Percentiles rank a stretch among this genome's conserved stretches.
Evolutionary conservation across 2,797 vertebrate species (phyloP).

Genomic region (Thalassophryne amazonica): DNA sequence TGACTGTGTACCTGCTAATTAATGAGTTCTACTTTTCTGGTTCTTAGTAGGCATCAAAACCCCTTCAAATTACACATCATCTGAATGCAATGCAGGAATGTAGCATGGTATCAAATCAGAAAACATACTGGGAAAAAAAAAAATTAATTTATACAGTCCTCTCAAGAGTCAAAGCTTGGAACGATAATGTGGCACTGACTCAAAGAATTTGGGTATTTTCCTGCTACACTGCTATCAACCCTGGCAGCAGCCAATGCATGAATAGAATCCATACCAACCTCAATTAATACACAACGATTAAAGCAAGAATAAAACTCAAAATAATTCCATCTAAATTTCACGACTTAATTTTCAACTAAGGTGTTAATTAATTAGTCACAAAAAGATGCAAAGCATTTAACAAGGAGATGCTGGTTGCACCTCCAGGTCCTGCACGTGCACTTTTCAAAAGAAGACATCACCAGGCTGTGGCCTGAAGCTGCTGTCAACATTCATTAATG

Average conservation of each 20-base stretch:
- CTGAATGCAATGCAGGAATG: not conserved
- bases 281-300: constrained; percentile 42
- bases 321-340: constrained; percentile 43
- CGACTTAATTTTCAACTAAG: constrained; percentile 42
- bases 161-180: constrained; percentile 25
- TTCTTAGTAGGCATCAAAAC: too few relatives aligned
- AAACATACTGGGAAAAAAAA: constrained; percentile 3
- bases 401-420: constrained; percentile 18
- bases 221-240: constrained; percentile 3
- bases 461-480: constrained; percentile 27
- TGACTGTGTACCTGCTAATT: too few relatives aligned
- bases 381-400: constrained; percentile 65
- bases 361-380: constrained; percentile 53
- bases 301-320: constrained; percentile 38
- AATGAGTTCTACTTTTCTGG: too few relatives aligned
- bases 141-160: constrained; percentile 54
- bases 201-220: constrained; percentile 12
- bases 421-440: constrained; percentile 22
- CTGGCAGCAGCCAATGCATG: not conserved
- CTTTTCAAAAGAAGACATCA: constrained; percentile 23
- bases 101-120: too few relatives aligned
- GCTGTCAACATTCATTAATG: constrained; percentile 59
- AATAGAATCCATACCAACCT: constrained; percentile 15
- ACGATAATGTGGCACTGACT: constrained; percentile 24
- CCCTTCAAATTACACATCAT: not conserved